Conservation (phyloP, 37 sponge, comb jelly and placozoan genomes). For the Chondrosia reniformis region DNA sequence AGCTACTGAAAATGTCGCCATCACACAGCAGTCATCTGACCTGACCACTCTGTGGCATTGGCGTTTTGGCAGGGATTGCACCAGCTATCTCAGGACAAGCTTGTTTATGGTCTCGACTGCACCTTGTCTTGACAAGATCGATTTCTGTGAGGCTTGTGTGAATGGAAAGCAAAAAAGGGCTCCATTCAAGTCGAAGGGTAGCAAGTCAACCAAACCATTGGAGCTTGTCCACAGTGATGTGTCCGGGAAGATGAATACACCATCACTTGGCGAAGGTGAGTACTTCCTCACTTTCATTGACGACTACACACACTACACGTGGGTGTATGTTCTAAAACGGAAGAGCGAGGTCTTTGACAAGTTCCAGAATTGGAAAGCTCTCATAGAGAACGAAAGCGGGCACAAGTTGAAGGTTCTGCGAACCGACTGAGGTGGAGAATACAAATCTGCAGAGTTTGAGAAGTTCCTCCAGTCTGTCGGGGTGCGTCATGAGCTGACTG, state of each 20-base stretch:
- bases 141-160: slow-evolving; percentile 46
- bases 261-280: slow-evolving; percentile 43
- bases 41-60: slow-evolving; percentile 47
- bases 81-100: slow-evolving; percentile 32
- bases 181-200: slow-evolving; percentile 13
- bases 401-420: slow-evolving; percentile 6
- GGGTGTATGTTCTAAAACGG: slow-evolving; percentile 44
- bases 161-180: slow-evolving; percentile 51
- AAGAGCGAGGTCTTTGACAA: slow-evolving; percentile 15
- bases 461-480: slow-evolving; percentile 14
- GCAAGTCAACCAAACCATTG: slow-evolving; percentile 30
- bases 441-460: slow-evolving; percentile 24
- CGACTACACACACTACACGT: slow-evolving; percentile 31
- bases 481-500: slow-evolving; percentile 23
- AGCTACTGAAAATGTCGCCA: no score
- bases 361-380: slow-evolving; percentile 30
- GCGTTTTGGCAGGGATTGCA: slow-evolving; percentile 39
- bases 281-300: slow-evolving; percentile 50
- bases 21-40: not conserved
- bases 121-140: slow-evolving; percentile 22
- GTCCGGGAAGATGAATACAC: slow-evolving; percentile 38
- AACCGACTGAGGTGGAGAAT: slow-evolving; percentile 19
- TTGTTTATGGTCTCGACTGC: slow-evolving; percentile 48
- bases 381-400: slow-evolving; percentile 12
- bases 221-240: slow-evolving; percentile 49